phyloP scores from a whole-genome alignment of 2,797 vertebrate genomes.

The Somateria mollissima region DNA sequence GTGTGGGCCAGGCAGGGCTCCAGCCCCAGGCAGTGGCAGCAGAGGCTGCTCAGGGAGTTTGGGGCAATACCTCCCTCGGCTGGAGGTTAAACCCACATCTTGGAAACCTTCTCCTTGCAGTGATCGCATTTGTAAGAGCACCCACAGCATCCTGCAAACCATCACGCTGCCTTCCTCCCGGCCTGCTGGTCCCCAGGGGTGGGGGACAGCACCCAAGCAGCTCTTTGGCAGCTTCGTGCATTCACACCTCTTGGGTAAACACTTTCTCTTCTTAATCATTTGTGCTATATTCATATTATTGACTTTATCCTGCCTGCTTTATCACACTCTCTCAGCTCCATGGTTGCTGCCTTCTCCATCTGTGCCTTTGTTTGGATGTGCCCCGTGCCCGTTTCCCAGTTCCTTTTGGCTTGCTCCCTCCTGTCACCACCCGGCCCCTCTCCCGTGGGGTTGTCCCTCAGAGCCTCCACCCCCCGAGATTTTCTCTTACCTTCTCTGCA shows the following conservation, averaged over 20 bases:
- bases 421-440: background rate
- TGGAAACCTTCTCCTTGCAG: background rate
- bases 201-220: background rate
- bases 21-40: background rate
- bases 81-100: background rate
- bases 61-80: background rate
- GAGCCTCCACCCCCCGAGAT: background rate
- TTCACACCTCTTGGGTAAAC: background rate
- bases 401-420: background rate
- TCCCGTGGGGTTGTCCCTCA: background rate
- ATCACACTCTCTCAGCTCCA: background rate
- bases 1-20: background rate
- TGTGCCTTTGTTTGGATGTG: background rate
- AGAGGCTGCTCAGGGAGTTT: background rate
- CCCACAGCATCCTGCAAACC: background rate
- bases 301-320: background rate
- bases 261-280: background rate
- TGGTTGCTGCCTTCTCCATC: background rate
- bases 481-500: background rate
- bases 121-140: fast-evolving
- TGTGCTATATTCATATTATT: background rate
- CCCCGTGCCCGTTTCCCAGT: background rate
- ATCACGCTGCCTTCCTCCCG: background rate
- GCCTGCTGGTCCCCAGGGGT: background rate
- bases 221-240: background rate